Base-by-base conservation (phyloP, 2,888 invertebrate species). In the Coronaproctus castanopsis region DNA sequence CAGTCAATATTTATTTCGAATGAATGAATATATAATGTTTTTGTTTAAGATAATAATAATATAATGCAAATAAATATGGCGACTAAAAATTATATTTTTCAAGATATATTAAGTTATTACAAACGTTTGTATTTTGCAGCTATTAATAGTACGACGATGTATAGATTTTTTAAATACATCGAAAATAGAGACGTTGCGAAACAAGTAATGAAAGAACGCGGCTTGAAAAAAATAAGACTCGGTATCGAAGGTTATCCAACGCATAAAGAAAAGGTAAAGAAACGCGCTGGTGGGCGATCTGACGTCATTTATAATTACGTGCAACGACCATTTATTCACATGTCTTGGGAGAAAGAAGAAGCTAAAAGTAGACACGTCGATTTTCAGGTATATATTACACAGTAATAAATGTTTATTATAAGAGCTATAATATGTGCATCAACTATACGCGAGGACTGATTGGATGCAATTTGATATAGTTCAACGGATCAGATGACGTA, bases 271-370 rank as follows among this genome's bases (percentile, higher is more conserved):
- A 99, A 98, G 71, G 85, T 98, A 1, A 92, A 93, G 73, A 87
- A 89, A 69, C 78, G 97, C 21, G 89, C 95, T 0, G 96, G 96
- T 1, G 92, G 92, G 0, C 77, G 95, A 2, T 87, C 95, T 0
- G 97, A 98, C 74, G 91, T 97, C 1, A 96, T 99, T 65, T 99
- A 99, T 76, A 98, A 97, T 74, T 99, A 99, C 72, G 97, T 99
- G 0, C 98, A 99, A 71, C 78, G 98, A 1, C 98, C 98, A 0
- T 99, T 99, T 73, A 89, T 99, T 58, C 93, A 96, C 70, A 92
- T 93, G 88, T 93, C 93, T 0, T 99, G 98, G 98, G 98, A 99
- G 71, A 99, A 99, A 69, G 98, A 99, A 69, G 98, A 99, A 69
- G 97, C 96, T 0, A 95, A 96, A 70, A 93, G 92, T 69, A 82